Evolutionary conservation across 1,140 invertebrate genomes (phyloP), one percentile per base, ranked within the genome.

Genomic region (Eufriesea mexicana): DNA sequence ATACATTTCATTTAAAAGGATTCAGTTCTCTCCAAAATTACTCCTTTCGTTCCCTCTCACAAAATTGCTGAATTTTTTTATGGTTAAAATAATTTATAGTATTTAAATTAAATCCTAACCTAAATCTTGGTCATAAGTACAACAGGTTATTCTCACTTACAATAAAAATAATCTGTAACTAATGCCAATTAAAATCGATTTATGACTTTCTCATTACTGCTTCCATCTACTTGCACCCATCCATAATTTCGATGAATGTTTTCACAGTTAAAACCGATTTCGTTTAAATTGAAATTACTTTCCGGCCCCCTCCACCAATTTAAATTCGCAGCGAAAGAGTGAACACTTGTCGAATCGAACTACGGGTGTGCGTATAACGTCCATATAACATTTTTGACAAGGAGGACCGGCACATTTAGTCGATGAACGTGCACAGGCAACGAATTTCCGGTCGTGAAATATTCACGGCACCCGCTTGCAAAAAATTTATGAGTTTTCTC

Each of bases 401-500:
- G 18, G 18, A 28, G 18, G 18, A 10, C 68, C 68, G 47, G 51
- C 18, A 71, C 25, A 51, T 47, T 71, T 28, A 51, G 47, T 5
- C n/a, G 16, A 68, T 18, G 68, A 28, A n/a, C 64, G 35, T 23
- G 23, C 64, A 20, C 42, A 28, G 68, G 68, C 68, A 28, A 71
- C 28, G 51, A 57, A 71, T 71, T 59, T 79, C 35, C 51, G 18
- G 35, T 57, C n/a, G n/a, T n/a, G 35, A 54, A 67, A 55, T 47
- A 20, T 68, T 70, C 77, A 28, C 45, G 54, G 14, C 5, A 45
- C 23, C 16, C 23, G n/a, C 16, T 35, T 7, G 45, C 18, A 18
- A 62, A 61, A 25, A 70, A 73, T 80, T 73, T 73, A 80, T 73
- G 66, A 67, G 76, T 61, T 71, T 64, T 45, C 70, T 35, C 51